phyloP scores from a whole-genome alignment of 2,797 vertebrate species.

The Dendrocincla fuliginosa region DNA sequence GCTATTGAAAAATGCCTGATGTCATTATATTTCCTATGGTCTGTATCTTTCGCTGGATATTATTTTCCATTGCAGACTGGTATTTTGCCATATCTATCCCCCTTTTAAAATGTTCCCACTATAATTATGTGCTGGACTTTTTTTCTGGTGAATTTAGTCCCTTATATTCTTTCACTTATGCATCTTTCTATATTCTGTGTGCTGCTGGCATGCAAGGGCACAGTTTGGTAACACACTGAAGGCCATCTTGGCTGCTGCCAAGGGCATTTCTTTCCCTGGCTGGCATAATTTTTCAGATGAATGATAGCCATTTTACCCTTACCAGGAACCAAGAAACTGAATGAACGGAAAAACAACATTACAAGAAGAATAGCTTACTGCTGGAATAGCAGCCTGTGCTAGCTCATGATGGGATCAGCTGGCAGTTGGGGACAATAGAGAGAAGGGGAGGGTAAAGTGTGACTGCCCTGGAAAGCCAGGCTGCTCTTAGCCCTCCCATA shows the following conservation, averaged over 20 bases:
- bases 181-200: not conserved
- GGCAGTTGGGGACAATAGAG: not conserved
- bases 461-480: not conserved
- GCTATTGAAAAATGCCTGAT: conserved; percentile 10
- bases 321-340: not conserved
- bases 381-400: not conserved
- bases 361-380: not conserved
- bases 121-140: not conserved
- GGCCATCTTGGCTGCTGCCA: not conserved
- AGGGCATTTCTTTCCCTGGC: not conserved
- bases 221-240: not conserved
- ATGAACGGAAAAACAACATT: not conserved
- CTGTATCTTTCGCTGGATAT: not conserved
- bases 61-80: not conserved
- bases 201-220: not conserved
- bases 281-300: not conserved
- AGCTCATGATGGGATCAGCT: not conserved
- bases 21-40: not conserved
- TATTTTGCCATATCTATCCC: conserved; percentile 13
- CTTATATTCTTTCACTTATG: not conserved
- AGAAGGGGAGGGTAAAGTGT: not conserved
- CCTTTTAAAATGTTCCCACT: not conserved
- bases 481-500: not conserved
- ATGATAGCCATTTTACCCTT: not conserved
- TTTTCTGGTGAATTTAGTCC: not conserved